Conservation (phyloP, 2,113 vertebrate genomes). For the Cyprinus carpio region DNA sequence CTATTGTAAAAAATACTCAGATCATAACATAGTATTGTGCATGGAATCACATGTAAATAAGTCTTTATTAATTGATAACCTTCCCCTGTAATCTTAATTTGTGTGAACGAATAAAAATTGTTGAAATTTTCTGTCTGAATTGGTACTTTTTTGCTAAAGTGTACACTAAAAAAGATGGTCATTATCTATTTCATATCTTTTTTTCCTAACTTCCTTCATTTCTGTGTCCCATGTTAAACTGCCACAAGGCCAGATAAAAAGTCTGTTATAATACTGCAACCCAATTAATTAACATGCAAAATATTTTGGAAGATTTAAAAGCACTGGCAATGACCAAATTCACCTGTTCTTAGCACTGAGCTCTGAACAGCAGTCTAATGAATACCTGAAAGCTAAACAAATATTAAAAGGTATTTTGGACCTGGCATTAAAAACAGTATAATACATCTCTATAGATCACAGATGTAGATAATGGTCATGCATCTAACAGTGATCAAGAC, state of each 20-base stretch:
- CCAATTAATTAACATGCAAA: slow-evolving; percentile 3
- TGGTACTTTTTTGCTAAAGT: background rate
- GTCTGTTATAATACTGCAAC: background rate
- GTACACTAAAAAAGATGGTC: background rate
- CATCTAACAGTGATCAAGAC: slow-evolving; percentile 53
- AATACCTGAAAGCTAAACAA: slow-evolving; percentile 41
- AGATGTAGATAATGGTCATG: slow-evolving; percentile 22
- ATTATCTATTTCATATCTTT: background rate
- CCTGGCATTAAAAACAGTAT: slow-evolving; percentile 1
- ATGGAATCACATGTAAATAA: background rate
- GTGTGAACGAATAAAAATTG: background rate
- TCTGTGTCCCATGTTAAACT: background rate
- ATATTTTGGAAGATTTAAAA: background rate
- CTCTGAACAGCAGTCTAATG: slow-evolving; percentile 24
- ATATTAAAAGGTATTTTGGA: slow-evolving; percentile 17
- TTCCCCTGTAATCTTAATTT: background rate
- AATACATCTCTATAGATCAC: slow-evolving; percentile 53
- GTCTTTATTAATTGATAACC: background rate
- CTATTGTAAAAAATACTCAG: background rate
- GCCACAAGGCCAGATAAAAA: background rate
- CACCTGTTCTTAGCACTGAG: slow-evolving; percentile 5
- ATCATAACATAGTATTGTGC: background rate
- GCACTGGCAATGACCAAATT: slow-evolving; percentile 36
- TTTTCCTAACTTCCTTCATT: background rate
- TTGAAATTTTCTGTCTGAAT: background rate